phyloP scores from a whole-genome alignment of 2,113 vertebrate genomes.

The Pterocles orientalis region DNA sequence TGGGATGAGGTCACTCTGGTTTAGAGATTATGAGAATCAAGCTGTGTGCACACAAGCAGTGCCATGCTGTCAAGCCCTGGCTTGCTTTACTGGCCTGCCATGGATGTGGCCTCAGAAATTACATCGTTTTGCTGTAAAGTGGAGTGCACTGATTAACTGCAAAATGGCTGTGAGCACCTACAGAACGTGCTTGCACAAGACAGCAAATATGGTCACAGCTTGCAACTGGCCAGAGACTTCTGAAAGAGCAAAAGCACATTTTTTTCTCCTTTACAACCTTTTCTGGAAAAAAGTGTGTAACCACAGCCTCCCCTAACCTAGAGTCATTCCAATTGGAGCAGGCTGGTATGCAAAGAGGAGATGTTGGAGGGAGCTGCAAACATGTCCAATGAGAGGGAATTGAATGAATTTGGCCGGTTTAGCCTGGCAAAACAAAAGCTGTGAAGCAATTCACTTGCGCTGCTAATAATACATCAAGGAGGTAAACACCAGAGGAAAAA shows the following conservation, averaged over 20 bases:
- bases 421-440: neutral
- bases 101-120: neutral
- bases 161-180: neutral
- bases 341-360: neutral
- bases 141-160: neutral
- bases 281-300: neutral
- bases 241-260: neutral
- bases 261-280: neutral
- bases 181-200: fast-evolving
- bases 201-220: neutral
- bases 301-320: neutral
- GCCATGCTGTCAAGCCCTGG: neutral
- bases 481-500: neutral
- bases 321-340: neutral
- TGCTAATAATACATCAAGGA: neutral
- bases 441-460: neutral
- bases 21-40: neutral
- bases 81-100: neutral
- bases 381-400: neutral
- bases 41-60: neutral
- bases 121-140: neutral
- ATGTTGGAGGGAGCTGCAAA: neutral
- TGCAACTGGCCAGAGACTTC: neutral
- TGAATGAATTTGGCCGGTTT: neutral
- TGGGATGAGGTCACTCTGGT: conserved; percentile 34